Evolutionary conservation across 2,797 vertebrate species (phyloP).

Genomic region (Melopsittacus undulatus): DNA sequence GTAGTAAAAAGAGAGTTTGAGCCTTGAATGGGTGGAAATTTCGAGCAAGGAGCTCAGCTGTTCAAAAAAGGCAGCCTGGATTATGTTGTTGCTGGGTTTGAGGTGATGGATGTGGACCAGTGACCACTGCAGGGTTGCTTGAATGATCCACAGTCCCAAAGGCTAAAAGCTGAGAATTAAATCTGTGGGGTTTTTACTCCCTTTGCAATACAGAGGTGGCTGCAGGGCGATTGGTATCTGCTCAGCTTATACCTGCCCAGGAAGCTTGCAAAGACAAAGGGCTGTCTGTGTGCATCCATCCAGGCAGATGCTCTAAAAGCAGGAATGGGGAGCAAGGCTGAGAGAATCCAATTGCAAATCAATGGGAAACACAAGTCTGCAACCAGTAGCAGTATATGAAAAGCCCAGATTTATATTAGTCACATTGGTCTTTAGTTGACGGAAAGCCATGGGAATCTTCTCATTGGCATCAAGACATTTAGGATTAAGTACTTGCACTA

Average conservation of each 20-base stretch:
- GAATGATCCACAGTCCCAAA: not conserved
- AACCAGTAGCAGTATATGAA: not conserved
- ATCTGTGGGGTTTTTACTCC: fast-evolving
- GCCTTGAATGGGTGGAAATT: not conserved
- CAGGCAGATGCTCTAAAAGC: not conserved
- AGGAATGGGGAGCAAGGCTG: not conserved
- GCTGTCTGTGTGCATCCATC: no score
- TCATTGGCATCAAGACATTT: not conserved
- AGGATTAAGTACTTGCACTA: not conserved
- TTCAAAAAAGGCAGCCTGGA: not conserved
- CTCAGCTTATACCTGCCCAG: not conserved
- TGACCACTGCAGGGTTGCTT: not conserved
- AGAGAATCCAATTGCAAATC: not conserved
- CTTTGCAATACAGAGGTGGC: not conserved
- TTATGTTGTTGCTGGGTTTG: not conserved
- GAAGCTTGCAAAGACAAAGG: not conserved
- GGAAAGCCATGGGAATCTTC: not conserved
- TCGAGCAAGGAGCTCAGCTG: not conserved
- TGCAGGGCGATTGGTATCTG: not conserved
- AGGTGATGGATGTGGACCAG: not conserved
- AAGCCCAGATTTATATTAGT: not conserved
- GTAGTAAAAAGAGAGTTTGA: not conserved
- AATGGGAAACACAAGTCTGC: not conserved
- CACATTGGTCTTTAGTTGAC: not conserved
- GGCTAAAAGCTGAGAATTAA: not conserved